Percentiles rank a stretch among this genome's conserved stretches.
Evolutionary conservation across 2,888 invertebrate species (phyloP).

Genomic region (Didymodactylos carnosus): DNA sequence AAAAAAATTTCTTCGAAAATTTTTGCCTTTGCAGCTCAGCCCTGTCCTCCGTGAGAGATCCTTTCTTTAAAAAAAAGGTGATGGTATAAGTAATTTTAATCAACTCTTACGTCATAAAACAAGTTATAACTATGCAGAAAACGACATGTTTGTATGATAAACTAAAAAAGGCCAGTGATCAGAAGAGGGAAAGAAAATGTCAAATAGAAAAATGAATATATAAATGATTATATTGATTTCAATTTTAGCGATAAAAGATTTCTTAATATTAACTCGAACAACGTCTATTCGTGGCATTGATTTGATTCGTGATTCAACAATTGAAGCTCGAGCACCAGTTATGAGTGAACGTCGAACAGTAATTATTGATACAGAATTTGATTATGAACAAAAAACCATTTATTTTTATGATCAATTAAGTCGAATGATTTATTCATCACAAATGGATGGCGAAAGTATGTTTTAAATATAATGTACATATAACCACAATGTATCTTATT

Average conservation of each 20-base stretch:
- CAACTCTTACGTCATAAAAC: no score
- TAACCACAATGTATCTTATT: not conserved
- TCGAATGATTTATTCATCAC: not conserved
- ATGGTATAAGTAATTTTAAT: no score
- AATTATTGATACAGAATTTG: not conserved
- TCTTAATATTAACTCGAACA: not conserved
- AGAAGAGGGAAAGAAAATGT: not conserved
- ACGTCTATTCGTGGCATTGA: not conserved
- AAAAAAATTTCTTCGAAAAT: no score
- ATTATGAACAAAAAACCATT: not conserved
- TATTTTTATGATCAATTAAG: not conserved
- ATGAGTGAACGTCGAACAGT: not conserved
- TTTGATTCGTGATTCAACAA: not conserved
- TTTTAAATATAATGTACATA: not conserved
- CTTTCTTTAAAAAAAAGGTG: no score
- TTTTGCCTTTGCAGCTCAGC: no score
- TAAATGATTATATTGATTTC: not conserved
- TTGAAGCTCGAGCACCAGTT: constrained; percentile 3
- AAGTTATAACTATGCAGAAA: no score
- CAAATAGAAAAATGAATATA: not conserved
- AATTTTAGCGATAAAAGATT: not conserved
- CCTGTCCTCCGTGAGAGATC: no score
- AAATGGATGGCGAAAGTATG: constrained; percentile 1
- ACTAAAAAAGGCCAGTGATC: no score
- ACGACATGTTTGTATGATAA: no score